Evolutionary conservation across 2,113 vertebrate species (phyloP), one percentile per base, ranked within the genome.

Genomic region (Pluvialis apricaria): DNA sequence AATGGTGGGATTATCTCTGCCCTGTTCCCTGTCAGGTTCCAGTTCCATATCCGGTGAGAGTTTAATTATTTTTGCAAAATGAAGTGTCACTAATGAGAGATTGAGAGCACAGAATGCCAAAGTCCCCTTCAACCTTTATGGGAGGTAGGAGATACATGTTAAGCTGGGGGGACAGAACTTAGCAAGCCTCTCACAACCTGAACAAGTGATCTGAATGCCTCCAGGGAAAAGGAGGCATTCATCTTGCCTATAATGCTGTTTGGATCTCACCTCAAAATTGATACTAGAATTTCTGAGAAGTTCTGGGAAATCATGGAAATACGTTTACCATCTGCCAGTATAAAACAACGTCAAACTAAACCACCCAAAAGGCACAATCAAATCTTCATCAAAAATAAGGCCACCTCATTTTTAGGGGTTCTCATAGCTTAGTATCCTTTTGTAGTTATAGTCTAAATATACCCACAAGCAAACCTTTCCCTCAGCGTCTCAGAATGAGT

Each of bases 21-120:
- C 10, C 15, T 0, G 0, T 69, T 91, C 32, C 24, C 44, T 29
- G 15, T 31, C 15, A 91, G n/a, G 20, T 89, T 86, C 40, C 21
- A 75, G 32, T 80, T 75, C 38, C 15, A 6, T 64, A 92, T 57
- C 11, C 5, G 9, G n/a, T 68, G 32, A 49, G 82, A 76, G n/a
- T 55, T 87, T 55, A 79, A 89, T 83, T 91, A 70, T 91, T 89
- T 92, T 87, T 86, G 72, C 65, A 89, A 88, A 92, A 88, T 60
- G 54, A 92, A 89, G 60, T 55, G 61, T 47, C 86, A 84, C 24
- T 89, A 89, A 73, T 4, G 13, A 83, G 51, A 91, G 19, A 44
- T 5, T 42, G 65, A 76, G 26, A 70, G 26, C 7, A 4, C 32
- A 71, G 32, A 92, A 71, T 55, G 42, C 52, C 38, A 15, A 86